Percentiles rank a stretch among this genome's conserved stretches.
Conservation (phyloP, 2,888 invertebrate species). For the Synergus itoensis region DNA sequence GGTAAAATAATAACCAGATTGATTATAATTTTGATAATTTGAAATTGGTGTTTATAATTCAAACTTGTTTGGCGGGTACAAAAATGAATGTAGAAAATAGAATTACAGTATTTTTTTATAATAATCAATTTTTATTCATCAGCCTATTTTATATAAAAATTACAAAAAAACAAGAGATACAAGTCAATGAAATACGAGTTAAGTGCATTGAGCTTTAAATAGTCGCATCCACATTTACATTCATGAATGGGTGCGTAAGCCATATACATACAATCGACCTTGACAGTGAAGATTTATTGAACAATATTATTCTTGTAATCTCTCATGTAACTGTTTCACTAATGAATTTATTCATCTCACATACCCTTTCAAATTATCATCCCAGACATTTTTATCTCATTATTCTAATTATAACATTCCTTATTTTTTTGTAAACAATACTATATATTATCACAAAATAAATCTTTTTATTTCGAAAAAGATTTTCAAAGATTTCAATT, state of each 20-base stretch:
- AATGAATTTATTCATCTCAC: background rate
- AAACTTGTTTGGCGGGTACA: no score
- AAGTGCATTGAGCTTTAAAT: background rate
- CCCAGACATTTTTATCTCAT: background rate
- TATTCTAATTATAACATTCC: background rate
- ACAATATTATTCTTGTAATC: background rate
- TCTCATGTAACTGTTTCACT: background rate
- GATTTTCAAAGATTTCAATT: no score
- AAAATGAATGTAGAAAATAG: background rate
- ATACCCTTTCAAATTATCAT: background rate
- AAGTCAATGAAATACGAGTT: background rate
- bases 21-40: no score
- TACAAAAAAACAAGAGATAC: background rate
- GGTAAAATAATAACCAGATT: no score
- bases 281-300: background rate
- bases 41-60: no score
- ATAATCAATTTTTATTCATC: background rate
- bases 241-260: background rate
- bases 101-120: background rate
- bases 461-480: background rate
- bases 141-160: background rate
- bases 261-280: background rate
- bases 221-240: background rate
- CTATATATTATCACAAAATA: background rate
- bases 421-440: background rate